phyloP scores from a whole-genome alignment of 2,113 vertebrate species.

The Sitta europaea region DNA sequence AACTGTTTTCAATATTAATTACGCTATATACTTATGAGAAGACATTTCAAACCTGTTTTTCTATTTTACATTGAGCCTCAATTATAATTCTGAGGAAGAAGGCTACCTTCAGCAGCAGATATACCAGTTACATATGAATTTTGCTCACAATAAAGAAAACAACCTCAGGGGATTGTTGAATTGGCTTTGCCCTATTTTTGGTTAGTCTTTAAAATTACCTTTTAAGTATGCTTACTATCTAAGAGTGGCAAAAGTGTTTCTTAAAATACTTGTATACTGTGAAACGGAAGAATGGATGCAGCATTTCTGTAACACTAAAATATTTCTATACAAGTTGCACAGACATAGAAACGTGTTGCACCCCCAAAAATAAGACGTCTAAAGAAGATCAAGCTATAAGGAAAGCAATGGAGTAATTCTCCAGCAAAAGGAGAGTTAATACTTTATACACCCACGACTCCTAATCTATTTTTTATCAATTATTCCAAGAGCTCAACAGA shows the following conservation, averaged over 20 bases:
- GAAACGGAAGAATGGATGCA: neutral
- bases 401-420: neutral
- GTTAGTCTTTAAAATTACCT: neutral
- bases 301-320: neutral
- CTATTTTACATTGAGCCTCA: conserved; percentile 15
- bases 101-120: neutral
- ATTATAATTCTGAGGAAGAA: neutral
- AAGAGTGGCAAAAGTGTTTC: neutral
- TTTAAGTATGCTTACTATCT: neutral
- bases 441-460: neutral
- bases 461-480: neutral
- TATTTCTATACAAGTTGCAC: neutral
- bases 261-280: neutral
- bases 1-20: conserved; percentile 50
- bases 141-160: neutral
- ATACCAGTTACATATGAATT: neutral
- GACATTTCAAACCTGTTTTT: conserved; percentile 25
- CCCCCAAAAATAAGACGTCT: neutral
- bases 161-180: neutral
- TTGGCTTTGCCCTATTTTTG: neutral
- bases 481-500: neutral
- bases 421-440: neutral
- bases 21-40: neutral
- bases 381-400: neutral
- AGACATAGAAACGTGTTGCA: neutral